phyloP scores from a whole-genome alignment of 2,113 vertebrate species.

The Hyperoodon ampullatus region DNA sequence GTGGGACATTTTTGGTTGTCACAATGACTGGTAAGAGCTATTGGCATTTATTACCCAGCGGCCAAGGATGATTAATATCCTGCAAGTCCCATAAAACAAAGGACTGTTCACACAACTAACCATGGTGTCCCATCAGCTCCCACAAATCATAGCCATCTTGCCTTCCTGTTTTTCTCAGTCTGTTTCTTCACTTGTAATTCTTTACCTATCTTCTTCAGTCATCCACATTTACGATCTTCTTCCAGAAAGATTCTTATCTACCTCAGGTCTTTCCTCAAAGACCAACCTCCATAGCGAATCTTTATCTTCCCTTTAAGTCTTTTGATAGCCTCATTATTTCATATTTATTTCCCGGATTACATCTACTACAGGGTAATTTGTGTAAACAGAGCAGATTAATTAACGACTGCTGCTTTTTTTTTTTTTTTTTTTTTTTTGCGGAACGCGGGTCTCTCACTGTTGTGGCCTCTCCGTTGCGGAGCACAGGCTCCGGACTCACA shows the following conservation, averaged over 20 bases:
- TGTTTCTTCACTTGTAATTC: neutral
- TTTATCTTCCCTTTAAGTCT: neutral
- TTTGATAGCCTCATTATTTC: neutral
- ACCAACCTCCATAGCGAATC: neutral
- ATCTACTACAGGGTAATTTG: neutral
- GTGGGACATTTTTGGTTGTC: slow-evolving; percentile 19
- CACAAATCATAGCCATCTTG: neutral
- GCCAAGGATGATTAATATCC: neutral
- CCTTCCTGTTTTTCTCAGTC: neutral
- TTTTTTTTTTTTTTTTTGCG: no score
- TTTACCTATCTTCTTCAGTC: neutral
- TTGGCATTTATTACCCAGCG: neutral
- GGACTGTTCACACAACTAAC: neutral
- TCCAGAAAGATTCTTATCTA: neutral
- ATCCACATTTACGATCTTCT: neutral
- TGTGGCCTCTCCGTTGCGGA: no score
- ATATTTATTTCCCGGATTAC: neutral
- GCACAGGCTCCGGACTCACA: no score
- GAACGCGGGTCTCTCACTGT: no score
- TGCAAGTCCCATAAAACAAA: slow-evolving; percentile 37
- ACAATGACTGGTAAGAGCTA: neutral
- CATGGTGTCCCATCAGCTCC: neutral
- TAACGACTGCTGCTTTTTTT: neutral
- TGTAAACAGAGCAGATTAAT: neutral
- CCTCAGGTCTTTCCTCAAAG: neutral